Evolutionary conservation across 2,113 vertebrate genomes (phyloP), one percentile per base, ranked within the genome.

Genomic region (Mystacornis crossleyi): DNA sequence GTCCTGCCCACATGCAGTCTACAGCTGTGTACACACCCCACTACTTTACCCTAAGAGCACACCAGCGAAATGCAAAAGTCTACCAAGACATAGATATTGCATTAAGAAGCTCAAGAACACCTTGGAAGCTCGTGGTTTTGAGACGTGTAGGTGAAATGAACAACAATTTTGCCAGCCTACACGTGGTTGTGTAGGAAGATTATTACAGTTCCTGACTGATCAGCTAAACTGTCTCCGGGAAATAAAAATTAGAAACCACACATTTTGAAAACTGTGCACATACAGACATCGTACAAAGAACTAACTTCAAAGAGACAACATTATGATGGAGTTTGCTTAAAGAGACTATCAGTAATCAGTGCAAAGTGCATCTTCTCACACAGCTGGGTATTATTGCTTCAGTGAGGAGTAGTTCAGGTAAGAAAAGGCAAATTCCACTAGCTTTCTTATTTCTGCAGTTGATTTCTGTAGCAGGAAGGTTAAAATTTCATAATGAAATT

Each of bases 131-230:
- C 42, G 73, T 73, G 67, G 55, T 47, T 96, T 95, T 81, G 51
- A 93, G 75, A 94, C 3, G 0, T 92, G 43, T 86, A 81, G 85
- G 88, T 96, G 86, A 95, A 97, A 95, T 55, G 95, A 90, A 94
- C 87, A 94, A 85, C 87, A 77, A 81, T 83, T 94, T 78, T 81
- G 65, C 31, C 90, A 93, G 82, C 93, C 90, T 86, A 88, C 90
- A 60, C 75, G 61, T 15, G 28, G 55, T 1, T 91, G 89, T 70
- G 91, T 94, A 91, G 94, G 90, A 95, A 81, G 87, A 87, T 93
- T 73, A 90, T 94, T 95, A 91, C 40, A 5, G 72, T 47, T 95
- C 47, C 90, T 90, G 67, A 91, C 71, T 94, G 93, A 92, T 83
- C 78, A 92, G 61, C 72, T 93, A 73, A 94, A 86, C 51, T 81